Evolutionary conservation across 2,797 vertebrate genomes (phyloP).

Genomic region (Acipenser oxyrinchus): DNA sequence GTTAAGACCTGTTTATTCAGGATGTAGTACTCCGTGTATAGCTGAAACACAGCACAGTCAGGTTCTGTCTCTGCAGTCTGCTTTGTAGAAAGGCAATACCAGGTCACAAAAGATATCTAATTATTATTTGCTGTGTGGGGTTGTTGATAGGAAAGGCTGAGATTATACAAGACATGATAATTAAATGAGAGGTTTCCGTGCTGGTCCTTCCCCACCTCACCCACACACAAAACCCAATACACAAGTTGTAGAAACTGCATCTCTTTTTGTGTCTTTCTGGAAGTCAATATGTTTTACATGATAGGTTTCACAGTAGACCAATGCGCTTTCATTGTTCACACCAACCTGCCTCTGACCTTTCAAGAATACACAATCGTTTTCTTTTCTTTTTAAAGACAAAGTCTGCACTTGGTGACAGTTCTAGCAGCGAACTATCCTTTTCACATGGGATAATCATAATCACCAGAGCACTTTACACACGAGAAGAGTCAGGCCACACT

Average conservation of each 20-base stretch:
- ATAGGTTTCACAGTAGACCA: slow-evolving; percentile 35
- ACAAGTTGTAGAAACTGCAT: slow-evolving; percentile 28
- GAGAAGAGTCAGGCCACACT: slow-evolving; percentile 42
- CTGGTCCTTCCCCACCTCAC: slow-evolving; percentile 11
- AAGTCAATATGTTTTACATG: slow-evolving; percentile 40
- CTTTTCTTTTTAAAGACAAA: slow-evolving; percentile 38
- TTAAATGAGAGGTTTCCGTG: slow-evolving; percentile 14
- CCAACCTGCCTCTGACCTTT: slow-evolving; percentile 42
- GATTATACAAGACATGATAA: background rate
- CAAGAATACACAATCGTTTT: slow-evolving; percentile 29
- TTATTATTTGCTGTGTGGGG: background rate
- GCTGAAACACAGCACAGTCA: background rate
- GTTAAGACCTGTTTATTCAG: slow-evolving; percentile 1
- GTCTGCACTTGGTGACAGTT: slow-evolving; percentile 37
- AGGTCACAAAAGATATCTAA: background rate
- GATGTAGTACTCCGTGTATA: background rate
- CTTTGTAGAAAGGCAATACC: background rate
- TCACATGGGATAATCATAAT: slow-evolving; percentile 48
- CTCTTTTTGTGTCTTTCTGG: slow-evolving; percentile 29
- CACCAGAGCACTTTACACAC: slow-evolving; percentile 49
- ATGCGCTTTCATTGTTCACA: slow-evolving; percentile 40
- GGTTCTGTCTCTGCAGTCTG: background rate
- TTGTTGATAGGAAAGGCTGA: background rate
- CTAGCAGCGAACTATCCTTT: slow-evolving; percentile 34
- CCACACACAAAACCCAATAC: slow-evolving; percentile 24